phyloP scores from a whole-genome alignment of 2,888 invertebrate species.

The Charanyca ferruginea region DNA sequence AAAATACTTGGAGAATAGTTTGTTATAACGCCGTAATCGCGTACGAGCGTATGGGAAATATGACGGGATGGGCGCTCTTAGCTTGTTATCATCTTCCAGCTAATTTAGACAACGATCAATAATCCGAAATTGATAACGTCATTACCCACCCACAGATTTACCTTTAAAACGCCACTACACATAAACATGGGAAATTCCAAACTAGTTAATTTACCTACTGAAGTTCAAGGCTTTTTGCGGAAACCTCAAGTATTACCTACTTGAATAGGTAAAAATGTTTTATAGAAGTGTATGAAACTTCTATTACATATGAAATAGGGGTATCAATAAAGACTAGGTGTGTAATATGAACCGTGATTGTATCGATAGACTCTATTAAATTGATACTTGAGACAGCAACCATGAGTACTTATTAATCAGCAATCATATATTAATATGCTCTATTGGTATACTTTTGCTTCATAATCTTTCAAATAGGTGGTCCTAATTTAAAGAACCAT shows the following conservation, averaged over 20 bases:
- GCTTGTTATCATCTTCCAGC: constrained; percentile 11
- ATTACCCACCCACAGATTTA: constrained; percentile 18
- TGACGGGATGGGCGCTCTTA: too few species aligned
- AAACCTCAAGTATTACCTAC: background rate
- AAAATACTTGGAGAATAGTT: too few species aligned
- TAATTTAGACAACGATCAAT: constrained; percentile 34
- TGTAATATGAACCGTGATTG: constrained; percentile 27
- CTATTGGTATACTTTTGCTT: constrained; percentile 12
- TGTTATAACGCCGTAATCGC: too few species aligned
- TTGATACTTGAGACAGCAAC: constrained; percentile 41
- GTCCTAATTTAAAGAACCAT: background rate
- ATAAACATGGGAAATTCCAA: constrained; percentile 33
- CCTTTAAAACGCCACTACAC: constrained; percentile 20
- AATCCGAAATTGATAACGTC: constrained; percentile 34
- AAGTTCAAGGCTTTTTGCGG: constrained; percentile 20
- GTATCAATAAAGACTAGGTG: constrained; percentile 16
- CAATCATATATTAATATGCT: constrained; percentile 12
- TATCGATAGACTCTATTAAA: constrained; percentile 41
- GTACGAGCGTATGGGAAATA: too few species aligned
- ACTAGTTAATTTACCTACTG: constrained; percentile 15
- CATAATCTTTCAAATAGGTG: constrained; percentile 1
- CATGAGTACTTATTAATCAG: constrained; percentile 11
- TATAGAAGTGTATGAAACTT: background rate
- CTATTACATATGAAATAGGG: constrained; percentile 15
- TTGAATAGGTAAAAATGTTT: background rate